A percentile compares a stretch with the other conserved stretches of the same genome.
phyloP scores from a whole-genome alignment of 2,113 vertebrate genomes.

The Anseranas semipalmata region DNA sequence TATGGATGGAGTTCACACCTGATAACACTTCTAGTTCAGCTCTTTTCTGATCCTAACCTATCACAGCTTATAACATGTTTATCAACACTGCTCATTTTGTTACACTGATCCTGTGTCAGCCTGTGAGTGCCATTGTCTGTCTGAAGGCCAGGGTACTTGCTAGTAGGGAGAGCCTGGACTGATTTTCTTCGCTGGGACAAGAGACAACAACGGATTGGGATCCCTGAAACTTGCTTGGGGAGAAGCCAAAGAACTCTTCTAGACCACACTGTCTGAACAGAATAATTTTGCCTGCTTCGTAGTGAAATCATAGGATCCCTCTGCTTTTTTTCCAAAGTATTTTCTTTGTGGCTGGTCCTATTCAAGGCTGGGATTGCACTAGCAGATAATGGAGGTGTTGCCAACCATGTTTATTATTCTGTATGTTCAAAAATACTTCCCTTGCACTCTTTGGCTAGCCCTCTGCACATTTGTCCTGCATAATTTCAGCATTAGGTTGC shows the following conservation, averaged over 20 bases:
- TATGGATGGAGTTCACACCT: neutral
- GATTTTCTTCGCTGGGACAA: neutral
- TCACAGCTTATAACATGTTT: fast-evolving
- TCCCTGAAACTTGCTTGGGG: neutral
- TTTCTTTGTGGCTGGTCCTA: neutral
- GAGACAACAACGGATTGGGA: too few species aligned
- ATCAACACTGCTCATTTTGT: neutral
- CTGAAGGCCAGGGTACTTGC: fast-evolving
- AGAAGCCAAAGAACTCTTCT: neutral
- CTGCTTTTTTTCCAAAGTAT: neutral
- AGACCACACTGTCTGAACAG: fast-evolving
- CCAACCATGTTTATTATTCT: neutral
- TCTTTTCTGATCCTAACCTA: neutral
- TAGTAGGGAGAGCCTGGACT: neutral
- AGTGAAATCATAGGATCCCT: too few species aligned
- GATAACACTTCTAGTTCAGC: fast-evolving
- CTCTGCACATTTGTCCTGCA: neutral
- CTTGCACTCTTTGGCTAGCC: neutral
- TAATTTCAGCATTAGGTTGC: neutral
- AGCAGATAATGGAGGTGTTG: fast-evolving
- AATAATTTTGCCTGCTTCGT: neutral
- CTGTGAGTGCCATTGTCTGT: neutral
- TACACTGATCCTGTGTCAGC: neutral
- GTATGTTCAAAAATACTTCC: neutral
- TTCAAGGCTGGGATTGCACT: neutral